Conservation (phyloP, 1,140 invertebrate species). For the Homarus americanus region DNA sequence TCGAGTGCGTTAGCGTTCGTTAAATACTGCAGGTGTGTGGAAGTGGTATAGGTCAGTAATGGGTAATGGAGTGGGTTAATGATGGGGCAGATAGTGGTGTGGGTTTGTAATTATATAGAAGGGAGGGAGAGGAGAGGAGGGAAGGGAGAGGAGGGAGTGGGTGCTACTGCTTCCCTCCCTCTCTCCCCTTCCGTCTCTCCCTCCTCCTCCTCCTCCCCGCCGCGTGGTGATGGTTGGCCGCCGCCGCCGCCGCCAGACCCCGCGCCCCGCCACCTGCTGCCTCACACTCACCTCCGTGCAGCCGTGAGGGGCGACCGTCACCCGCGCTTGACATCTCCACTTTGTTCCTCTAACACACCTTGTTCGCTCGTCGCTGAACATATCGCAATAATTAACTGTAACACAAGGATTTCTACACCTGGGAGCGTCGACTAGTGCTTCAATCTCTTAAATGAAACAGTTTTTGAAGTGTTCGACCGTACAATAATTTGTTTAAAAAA, state of each 20-base stretch:
- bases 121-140: background rate
- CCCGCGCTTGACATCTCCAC: background rate
- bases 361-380: no score
- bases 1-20: no score
- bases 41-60: no score
- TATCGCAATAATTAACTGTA: no score
- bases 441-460: no score
- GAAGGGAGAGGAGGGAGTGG: background rate
- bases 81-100: background rate
- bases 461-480: no score
- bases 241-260: background rate
- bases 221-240: background rate
- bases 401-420: no score
- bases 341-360: background rate
- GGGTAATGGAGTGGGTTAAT: background rate
- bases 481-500: background rate
- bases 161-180: background rate
- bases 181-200: background rate
- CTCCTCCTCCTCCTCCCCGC: background rate
- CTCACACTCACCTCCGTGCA: conserved; percentile 4
- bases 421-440: no score
- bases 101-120: no score
- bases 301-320: background rate
- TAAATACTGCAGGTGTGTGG: no score
- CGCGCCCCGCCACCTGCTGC: background rate